Conservation (phyloP, 30 jellyfish, hydroid and myxozoan genomes). For the Aurelia aurita region DNA sequence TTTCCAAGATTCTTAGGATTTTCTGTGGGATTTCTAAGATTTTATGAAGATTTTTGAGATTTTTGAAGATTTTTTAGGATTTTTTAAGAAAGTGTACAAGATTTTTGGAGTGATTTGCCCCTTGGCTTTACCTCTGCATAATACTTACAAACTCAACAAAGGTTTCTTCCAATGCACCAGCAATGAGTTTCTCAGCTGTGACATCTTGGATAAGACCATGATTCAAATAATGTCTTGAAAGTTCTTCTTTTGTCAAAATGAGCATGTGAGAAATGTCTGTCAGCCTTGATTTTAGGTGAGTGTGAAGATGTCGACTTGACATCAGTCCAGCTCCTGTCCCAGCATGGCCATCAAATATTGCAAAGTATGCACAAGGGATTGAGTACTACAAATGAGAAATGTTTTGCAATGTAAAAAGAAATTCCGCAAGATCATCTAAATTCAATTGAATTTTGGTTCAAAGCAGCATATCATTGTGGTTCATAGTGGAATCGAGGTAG, state of each 20-base stretch:
- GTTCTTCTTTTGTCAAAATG: conserved; percentile 70
- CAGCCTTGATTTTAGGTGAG: conserved; percentile 62
- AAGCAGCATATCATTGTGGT: too few species aligned
- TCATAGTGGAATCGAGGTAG: too few species aligned
- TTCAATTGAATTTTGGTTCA: too few species aligned
- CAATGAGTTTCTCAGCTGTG: conserved; percentile 78
- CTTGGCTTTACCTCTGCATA: too few species aligned
- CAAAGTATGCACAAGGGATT: conserved; percentile 87
- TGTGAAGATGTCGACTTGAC: conserved; percentile 77
- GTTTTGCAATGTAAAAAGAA: neutral
- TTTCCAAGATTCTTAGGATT: too few species aligned
- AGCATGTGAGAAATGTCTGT: conserved; percentile 89
- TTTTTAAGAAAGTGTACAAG: too few species aligned
- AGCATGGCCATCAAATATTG: conserved; percentile 98
- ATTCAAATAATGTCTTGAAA: conserved; percentile 57
- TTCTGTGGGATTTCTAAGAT: too few species aligned
- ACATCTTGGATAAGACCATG: conserved; percentile 84
- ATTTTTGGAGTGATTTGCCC: too few species aligned
- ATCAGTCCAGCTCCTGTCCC: conserved; percentile 89
- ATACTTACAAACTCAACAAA: conserved; percentile 79
- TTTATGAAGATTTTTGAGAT: too few species aligned
- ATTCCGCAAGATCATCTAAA: too few species aligned
- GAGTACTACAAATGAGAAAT: conserved; percentile 44
- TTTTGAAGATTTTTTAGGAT: too few species aligned
- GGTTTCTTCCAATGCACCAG: conserved; percentile 94